phyloP scores from a whole-genome alignment of 2,797 vertebrate genomes.

The Sebastes hubbsi region DNA sequence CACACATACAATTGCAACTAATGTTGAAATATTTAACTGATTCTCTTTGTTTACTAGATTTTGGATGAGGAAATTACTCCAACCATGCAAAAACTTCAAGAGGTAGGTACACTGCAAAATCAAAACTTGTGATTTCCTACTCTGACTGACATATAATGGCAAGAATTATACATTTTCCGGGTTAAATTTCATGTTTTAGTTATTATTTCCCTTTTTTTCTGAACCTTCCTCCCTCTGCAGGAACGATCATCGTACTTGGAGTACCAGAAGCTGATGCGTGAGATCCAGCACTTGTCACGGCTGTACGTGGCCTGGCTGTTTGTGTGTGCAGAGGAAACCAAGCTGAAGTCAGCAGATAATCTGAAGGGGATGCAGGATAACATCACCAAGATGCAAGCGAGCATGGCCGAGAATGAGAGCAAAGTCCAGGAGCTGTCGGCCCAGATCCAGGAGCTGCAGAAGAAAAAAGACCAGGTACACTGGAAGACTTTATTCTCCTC shows the following conservation, averaged over 20 bases:
- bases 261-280: slow-evolving; percentile 90
- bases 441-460: slow-evolving; percentile 89
- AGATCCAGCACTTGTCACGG: slow-evolving; percentile 89
- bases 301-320: slow-evolving; percentile 91
- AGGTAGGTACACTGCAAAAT: slow-evolving; percentile 78
- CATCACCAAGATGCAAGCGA: slow-evolving; percentile 81
- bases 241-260: slow-evolving; percentile 91
- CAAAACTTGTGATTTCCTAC: background rate
- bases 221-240: slow-evolving; percentile 64
- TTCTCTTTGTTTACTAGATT: slow-evolving; percentile 77
- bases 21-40: background rate
- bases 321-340: slow-evolving; percentile 89
- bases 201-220: background rate
- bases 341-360: slow-evolving; percentile 81
- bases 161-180: background rate
- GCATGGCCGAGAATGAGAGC: slow-evolving; percentile 82
- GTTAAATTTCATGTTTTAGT: background rate
- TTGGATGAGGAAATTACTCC: slow-evolving; percentile 95
- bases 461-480: slow-evolving; percentile 87
- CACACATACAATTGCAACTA: background rate
- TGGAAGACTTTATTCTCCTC: background rate
- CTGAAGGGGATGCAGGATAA: slow-evolving; percentile 87
- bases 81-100: slow-evolving; percentile 91
- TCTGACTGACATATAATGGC: background rate
- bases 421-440: slow-evolving; percentile 83